A percentile compares a stretch with the other conserved stretches of the same genome.
phyloP scores from a whole-genome alignment of 2,113 vertebrate species.

The Amphiprion percula region DNA sequence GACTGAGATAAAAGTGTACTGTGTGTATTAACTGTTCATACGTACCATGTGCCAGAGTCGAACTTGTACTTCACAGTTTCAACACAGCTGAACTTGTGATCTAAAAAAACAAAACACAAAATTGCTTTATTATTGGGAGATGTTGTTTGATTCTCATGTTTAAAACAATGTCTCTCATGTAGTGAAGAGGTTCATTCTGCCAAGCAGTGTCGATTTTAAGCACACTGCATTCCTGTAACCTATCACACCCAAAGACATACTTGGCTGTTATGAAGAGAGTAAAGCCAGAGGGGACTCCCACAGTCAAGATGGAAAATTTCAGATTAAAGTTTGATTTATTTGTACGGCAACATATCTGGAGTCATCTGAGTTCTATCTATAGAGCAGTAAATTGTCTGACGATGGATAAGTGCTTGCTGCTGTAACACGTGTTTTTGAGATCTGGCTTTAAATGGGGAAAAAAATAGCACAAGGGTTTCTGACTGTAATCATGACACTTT shows the following conservation, averaged over 20 bases:
- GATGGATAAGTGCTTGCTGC: neutral
- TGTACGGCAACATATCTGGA: neutral
- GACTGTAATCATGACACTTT: neutral
- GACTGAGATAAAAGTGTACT: neutral
- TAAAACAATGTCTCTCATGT: neutral
- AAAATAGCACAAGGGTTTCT: neutral
- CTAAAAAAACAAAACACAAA: slow-evolving; percentile 73
- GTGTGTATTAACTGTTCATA: slow-evolving; percentile 30
- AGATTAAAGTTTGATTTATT: slow-evolving; percentile 28
- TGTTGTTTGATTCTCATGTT: neutral
- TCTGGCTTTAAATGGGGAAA: no score
- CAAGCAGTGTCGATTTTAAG: neutral
- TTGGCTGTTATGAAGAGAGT: slow-evolving; percentile 17
- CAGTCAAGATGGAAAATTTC: slow-evolving; percentile 2
- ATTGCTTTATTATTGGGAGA: neutral
- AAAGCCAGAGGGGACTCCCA: slow-evolving; percentile 11
- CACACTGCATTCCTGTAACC: slow-evolving; percentile 39
- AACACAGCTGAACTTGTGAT: slow-evolving; percentile 87
- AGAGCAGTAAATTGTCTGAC: neutral
- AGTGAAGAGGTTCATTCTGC: slow-evolving; percentile 29
- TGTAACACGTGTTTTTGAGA: neutral
- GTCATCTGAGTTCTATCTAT: neutral
- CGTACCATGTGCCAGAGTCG: slow-evolving; percentile 96
- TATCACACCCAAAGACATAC: slow-evolving; percentile 35
- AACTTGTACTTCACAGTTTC: slow-evolving; percentile 95